A percentile compares a stretch with the other conserved stretches of the same genome.
These are phyloP conservation scores for Drosophila chauvacae DNA, from an alignment of 1,140 invertebrate genomes.

Conservation along the genomic window DNA sequence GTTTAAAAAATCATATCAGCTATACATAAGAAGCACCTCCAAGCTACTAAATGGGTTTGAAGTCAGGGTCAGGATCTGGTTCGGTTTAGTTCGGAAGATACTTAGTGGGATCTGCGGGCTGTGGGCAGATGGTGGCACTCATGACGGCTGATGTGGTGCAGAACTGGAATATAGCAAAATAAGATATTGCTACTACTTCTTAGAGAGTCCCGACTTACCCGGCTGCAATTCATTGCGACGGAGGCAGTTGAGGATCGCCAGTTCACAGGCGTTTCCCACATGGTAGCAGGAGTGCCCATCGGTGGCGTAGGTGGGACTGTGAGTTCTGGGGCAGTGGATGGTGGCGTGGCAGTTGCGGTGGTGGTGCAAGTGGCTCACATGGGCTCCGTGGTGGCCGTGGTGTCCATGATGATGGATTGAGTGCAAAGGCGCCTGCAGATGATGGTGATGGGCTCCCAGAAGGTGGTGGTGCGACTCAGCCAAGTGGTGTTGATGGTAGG, in stretches of 20 bases:
- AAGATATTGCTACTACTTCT: not conserved
- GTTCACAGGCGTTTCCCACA: conserved; percentile 33
- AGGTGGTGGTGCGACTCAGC: conserved; percentile 22
- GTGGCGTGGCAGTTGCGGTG: conserved; percentile 48
- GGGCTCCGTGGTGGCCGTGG: not conserved
- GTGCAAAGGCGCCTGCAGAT: not conserved
- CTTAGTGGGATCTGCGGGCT: conserved; percentile 13
- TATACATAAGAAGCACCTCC: not conserved
- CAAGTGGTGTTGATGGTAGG: conserved; percentile 23
- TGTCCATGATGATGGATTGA: conserved; percentile 1
- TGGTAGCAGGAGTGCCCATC: conserved; percentile 38
- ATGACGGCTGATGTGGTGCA: conserved; percentile 29
- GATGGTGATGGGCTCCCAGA: conserved; percentile 12
- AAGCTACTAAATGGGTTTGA: too few species aligned
- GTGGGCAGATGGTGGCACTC: conserved; percentile 40
- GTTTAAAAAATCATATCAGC: conserved; percentile 6
- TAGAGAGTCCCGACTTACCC: not conserved
- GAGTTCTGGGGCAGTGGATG: conserved; percentile 33
- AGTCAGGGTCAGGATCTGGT: not conserved
- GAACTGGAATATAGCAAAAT: conserved; percentile 12
- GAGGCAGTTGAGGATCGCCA: conserved; percentile 42
- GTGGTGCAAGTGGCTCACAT: conserved; percentile 21
- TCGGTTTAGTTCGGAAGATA: not conserved
- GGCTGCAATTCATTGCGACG: conserved; percentile 44
- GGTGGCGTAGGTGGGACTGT: conserved; percentile 33